phyloP scores from a whole-genome alignment of 2,113 vertebrate genomes.

The Phoenicopterus ruber region DNA sequence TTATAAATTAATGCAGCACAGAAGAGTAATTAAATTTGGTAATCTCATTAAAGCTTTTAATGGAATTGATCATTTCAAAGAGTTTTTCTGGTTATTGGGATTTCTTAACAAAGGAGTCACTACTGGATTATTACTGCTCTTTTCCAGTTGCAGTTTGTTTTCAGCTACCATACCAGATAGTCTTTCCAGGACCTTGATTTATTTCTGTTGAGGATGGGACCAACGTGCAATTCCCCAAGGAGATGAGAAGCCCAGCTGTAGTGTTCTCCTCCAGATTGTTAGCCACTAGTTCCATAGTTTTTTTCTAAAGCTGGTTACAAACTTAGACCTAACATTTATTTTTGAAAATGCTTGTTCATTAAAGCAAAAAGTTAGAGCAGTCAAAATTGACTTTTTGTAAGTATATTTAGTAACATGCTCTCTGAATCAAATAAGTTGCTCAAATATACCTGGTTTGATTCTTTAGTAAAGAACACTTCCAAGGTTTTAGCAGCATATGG shows the following conservation, averaged over 20 bases:
- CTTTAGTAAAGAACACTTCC: not conserved
- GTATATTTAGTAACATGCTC: not conserved
- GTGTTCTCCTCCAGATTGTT: not conserved
- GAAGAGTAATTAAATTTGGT: conserved; percentile 65
- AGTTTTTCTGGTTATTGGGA: conserved; percentile 29
- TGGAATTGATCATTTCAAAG: conserved; percentile 67
- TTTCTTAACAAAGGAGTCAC: conserved; percentile 37
- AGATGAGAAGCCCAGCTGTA: not conserved
- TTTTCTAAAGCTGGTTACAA: not conserved
- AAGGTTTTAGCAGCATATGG: not conserved
- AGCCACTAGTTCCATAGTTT: not conserved
- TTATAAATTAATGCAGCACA: conserved; percentile 63
- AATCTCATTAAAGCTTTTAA: conserved; percentile 73
- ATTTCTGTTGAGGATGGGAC: not conserved
- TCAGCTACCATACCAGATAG: not conserved
- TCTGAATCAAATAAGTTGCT: not conserved
- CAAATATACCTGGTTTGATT: not conserved
- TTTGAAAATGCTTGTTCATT: not conserved
- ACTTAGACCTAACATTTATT: not conserved
- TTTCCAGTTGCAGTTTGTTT: not conserved
- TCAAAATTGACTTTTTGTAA: not conserved
- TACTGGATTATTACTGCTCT: conserved; percentile 3
- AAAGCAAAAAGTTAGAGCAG: not conserved
- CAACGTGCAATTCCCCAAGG: not conserved
- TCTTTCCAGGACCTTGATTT: not conserved